These are phyloP conservation scores for Strigamia transsilvanica DNA, from an alignment of 2,888 invertebrate genomes.

Conservation along the genomic window DNA sequence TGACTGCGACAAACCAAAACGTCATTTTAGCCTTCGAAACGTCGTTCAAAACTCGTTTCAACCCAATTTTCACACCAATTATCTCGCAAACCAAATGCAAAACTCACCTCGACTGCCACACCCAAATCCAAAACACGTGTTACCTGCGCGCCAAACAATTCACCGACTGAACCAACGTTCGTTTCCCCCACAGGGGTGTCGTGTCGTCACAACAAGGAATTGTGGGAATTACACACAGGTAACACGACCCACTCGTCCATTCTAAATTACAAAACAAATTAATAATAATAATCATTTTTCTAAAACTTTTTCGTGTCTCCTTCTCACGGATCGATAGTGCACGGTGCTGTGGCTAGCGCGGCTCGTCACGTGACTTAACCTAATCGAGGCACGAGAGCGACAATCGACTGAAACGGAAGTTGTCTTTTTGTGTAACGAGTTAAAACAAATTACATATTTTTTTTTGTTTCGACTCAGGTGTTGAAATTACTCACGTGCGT, in stretches of 20 bases:
- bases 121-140: background rate
- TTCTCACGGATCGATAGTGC: too few relatives aligned
- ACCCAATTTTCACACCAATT: too few relatives aligned
- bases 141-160: background rate
- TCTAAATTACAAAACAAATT: too few relatives aligned
- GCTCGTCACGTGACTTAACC: background rate
- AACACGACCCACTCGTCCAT: background rate
- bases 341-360: too few relatives aligned
- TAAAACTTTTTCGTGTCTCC: too few relatives aligned
- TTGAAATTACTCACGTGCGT: conserved; percentile 26
- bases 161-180: background rate
- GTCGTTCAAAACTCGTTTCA: too few relatives aligned
- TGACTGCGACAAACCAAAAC: too few relatives aligned
- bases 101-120: background rate
- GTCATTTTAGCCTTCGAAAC: too few relatives aligned
- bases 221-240: background rate
- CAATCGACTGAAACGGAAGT: background rate
- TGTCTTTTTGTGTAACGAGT: background rate
- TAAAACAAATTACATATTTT: background rate
- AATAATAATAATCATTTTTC: too few relatives aligned
- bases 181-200: background rate
- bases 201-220: background rate
- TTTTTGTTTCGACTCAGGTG: background rate
- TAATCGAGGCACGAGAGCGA: background rate
- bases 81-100: background rate